Evolutionary conservation across 2,797 vertebrate genomes (phyloP).

Genomic region (Phaenicophaeus curvirostris): DNA sequence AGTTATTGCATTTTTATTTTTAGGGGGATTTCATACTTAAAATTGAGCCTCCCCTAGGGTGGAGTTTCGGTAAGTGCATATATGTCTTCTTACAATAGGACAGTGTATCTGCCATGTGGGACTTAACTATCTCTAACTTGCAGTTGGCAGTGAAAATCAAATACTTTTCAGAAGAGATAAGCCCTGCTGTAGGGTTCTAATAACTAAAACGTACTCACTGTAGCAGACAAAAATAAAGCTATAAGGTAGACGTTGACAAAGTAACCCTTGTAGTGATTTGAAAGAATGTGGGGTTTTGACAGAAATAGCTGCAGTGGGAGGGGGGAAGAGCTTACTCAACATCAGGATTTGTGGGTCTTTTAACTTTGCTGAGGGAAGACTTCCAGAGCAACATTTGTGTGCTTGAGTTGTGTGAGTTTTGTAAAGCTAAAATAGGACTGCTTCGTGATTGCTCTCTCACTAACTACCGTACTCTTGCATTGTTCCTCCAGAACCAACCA

Average conservation of each 20-base stretch:
- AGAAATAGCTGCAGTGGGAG: not conserved
- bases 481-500: constrained; percentile 86
- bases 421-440: not conserved
- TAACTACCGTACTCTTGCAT: not conserved
- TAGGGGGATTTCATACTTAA: constrained; percentile 98
- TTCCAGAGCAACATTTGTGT: not conserved
- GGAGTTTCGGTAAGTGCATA: constrained; percentile 93
- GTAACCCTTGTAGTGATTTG: not conserved
- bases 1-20: constrained; percentile 2
- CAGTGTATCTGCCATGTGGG: not conserved
- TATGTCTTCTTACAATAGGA: not conserved
- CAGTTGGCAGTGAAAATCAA: not conserved
- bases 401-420: not conserved
- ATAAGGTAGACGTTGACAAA: not conserved
- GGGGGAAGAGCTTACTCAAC: not conserved
- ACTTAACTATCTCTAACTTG: not conserved
- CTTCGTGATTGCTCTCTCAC: not conserved
- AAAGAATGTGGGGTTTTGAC: not conserved
- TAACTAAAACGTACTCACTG: not conserved
- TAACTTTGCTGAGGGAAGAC: not conserved
- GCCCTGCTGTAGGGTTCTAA: not conserved
- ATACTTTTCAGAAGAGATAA: not conserved
- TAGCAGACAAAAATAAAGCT: not conserved
- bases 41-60: constrained; percentile 96
- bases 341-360: not conserved